Percentiles rank a stretch among this genome's conserved stretches.
These are phyloP conservation scores for Forbesichthys agassizii DNA, from an alignment of 2,113 vertebrate species.

Conservation along the genomic window DNA sequence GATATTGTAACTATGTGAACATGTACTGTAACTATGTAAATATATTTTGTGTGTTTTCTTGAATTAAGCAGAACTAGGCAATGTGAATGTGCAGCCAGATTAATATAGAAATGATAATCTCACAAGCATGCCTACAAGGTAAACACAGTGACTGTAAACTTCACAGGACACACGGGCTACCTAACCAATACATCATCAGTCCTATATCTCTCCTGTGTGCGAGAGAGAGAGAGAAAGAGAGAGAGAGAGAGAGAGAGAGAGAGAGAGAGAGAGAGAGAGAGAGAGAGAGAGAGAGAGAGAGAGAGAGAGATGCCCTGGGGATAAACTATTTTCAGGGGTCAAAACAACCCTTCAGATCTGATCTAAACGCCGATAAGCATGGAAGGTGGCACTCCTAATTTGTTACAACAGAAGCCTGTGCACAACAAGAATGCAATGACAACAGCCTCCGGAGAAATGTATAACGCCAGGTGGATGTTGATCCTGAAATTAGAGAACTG, in stretches of 20 bases:
- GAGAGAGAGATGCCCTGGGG: background rate
- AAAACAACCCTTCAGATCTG: background rate
- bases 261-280: background rate
- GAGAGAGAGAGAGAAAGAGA: background rate
- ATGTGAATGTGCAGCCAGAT: background rate
- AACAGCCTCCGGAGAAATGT: background rate
- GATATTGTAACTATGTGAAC: background rate
- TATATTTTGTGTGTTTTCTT: background rate
- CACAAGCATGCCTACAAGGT: background rate
- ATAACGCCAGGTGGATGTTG: no score
- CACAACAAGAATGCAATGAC: background rate
- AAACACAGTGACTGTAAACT: background rate
- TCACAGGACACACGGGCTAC: background rate
- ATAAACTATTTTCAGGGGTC: background rate
- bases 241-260: constrained; percentile 9
- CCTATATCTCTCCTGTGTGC: constrained; percentile 9
- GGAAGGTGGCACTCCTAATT: background rate
- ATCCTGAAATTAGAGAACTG: no score
- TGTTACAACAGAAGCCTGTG: background rate
- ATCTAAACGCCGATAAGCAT: no score
- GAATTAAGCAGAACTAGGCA: background rate
- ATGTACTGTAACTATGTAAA: background rate
- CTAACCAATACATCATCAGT: background rate
- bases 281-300: background rate
- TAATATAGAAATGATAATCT: background rate